phyloP scores from a whole-genome alignment of 2,888 invertebrate genomes.

The Troilus luridus region DNA sequence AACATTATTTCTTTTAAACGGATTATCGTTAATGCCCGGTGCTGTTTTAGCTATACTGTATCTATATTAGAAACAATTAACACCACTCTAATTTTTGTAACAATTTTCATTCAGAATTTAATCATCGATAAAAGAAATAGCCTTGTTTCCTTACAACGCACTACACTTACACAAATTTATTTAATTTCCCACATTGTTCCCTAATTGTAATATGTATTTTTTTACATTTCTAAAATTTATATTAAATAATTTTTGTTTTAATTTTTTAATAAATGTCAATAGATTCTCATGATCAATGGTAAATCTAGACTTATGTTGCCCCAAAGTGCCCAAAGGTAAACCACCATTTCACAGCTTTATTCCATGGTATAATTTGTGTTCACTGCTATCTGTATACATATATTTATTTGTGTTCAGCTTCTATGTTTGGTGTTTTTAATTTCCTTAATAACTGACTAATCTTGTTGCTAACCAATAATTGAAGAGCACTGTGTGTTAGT shows the following conservation, averaged over 20 bases:
- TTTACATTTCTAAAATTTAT: background rate
- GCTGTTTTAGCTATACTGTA: too few species aligned
- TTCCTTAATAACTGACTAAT: background rate
- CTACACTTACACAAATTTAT: background rate
- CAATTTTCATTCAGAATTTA: background rate
- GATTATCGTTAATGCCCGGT: too few species aligned
- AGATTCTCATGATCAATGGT: conserved; percentile 53
- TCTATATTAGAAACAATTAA: too few species aligned
- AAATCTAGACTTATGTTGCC: conserved; percentile 45
- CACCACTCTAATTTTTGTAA: too few species aligned
- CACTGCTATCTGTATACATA: conserved; percentile 43
- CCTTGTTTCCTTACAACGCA: conserved; percentile 49
- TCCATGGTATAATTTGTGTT: conserved; percentile 51
- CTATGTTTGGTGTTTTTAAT: background rate
- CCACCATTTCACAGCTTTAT: conserved; percentile 52
- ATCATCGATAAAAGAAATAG: background rate
- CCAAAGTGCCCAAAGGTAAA: conserved; percentile 58
- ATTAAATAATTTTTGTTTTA: conserved; percentile 4
- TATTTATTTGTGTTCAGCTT: conserved; percentile 44
- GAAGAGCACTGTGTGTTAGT: conserved; percentile 51
- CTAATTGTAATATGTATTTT: background rate
- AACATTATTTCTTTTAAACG: too few species aligned
- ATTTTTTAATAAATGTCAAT: conserved; percentile 29
- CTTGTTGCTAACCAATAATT: conserved; percentile 28
- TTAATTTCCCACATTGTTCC: background rate